Base-by-base conservation (phyloP, 2,888 invertebrate species). In the Melipona beecheii region DNA sequence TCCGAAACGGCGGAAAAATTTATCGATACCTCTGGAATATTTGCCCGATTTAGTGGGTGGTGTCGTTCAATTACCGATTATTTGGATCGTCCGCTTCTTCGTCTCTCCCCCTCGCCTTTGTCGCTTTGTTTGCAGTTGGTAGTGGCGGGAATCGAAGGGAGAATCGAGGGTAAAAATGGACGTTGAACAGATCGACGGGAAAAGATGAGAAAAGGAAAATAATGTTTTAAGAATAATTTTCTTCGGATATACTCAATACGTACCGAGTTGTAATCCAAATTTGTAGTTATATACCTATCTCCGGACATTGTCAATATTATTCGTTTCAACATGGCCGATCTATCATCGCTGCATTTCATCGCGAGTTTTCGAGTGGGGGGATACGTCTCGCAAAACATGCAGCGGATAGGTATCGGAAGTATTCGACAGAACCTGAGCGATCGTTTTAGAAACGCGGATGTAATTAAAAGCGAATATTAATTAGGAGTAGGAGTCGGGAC, bases 391-490 rank as follows among this genome's bases (percentile, higher is more conserved):
- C n/a, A 13, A 56, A 73, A 62, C 19, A 17, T 43, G n/a, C 65
- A n/a, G 15, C 43, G 21, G 58, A 21, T 27, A 43, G 43, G 2
- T 43, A 50, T 50, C 27, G 73, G 49, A 60, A 62, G 60, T 58
- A 66, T 66, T 52, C 60, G 50, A n/a, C 50, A 36, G 24, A 6
- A 43, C 43, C 36, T 60, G 68, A 60, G 15, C 13, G 66, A 27
- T 75, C 75, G 52, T 78, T 78, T 75, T 60, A 68, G 66, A 66
- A 58, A 66, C 75, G 60, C 36, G 31, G 43, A 43, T 43, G 75
- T 54, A 68, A 79, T 79, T 79, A 75, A 75, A 79, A 68, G 66
- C 78, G 68, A 68, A 75, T 79, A 79, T 79, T 79, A 79, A 78
- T 75, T 75, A 75, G 75, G 74, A 43, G 11, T 54, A 49, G 54